Base-by-base conservation (phyloP, 2,113 vertebrate genomes). In the Coptodon rendalli region DNA sequence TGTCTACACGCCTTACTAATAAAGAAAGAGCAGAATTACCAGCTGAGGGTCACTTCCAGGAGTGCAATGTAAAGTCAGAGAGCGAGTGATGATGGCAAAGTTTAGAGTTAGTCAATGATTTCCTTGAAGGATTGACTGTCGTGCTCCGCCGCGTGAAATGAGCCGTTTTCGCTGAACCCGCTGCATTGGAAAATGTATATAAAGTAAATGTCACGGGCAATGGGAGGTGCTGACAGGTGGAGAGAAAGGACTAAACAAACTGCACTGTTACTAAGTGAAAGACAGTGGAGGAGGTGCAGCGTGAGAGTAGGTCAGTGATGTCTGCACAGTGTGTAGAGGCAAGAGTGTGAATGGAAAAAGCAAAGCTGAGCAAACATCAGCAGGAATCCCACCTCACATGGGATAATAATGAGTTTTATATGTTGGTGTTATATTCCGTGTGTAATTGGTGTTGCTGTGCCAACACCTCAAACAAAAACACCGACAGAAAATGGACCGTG, bases 301-400 rank as follows among this genome's bases (percentile, higher is more conserved):
- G 53, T 79, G 89, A 86, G 91, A 89, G 89, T 86, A 86, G 92
- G 83, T 81, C 84, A 86, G 84, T 6, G 83, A 81, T 94, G 93
- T 93, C 89, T 91, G 86, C 40, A 24, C 29, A 88, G 89, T 92
- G 81, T 88, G 92, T 89, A 82, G 53, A 93, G 85, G 91, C 92
- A 82, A 86, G 92, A 87, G 88, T 92, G 93, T 91, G 92, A 93
- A 31, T 95, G 95, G 94, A 95, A 95, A 96, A 91, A 83, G 90
- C 84, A 92, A 96, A 96, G 95, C 96, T 96, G 94, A 95, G 94
- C 93, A 96, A 96, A 96, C 94, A 95, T 71, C 88, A 89, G 84
- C 73, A 84, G 91, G 94, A 91, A 95, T 95, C 93, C 89, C 87
- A 91, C 93, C 93, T 95, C 86, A 54, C 91, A 59, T 92, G 87